These are phyloP conservation scores for Eristalis intricaria DNA, from an alignment of 2,888 invertebrate species.

Conservation along the genomic window DNA sequence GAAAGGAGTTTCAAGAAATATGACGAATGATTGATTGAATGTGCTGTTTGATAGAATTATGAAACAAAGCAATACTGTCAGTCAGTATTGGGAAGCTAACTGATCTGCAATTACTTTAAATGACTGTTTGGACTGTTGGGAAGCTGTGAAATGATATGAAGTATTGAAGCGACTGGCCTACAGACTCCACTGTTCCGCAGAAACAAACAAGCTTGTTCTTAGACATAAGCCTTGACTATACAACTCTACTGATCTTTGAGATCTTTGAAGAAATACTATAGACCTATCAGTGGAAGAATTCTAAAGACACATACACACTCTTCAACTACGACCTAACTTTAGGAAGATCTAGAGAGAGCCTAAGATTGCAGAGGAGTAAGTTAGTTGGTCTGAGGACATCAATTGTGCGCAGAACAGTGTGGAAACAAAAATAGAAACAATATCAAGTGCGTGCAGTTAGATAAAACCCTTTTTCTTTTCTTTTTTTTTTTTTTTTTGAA, in stretches of 20 bases:
- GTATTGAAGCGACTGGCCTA: not conserved
- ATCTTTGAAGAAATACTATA: not conserved
- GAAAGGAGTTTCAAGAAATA: not conserved
- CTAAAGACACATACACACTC: constrained; percentile 22
- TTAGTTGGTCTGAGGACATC: not conserved
- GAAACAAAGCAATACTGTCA: too few relatives aligned
- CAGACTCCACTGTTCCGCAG: not conserved
- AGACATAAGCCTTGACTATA: not conserved
- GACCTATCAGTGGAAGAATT: not conserved
- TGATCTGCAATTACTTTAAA: not conserved
- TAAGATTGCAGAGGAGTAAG: constrained; percentile 34
- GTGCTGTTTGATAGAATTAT: not conserved
- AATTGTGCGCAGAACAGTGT: constrained; percentile 10
- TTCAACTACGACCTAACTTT: not conserved
- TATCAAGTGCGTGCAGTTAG: not conserved
- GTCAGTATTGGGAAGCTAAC: too few relatives aligned
- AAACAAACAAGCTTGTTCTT: not conserved
- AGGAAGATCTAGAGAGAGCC: constrained; percentile 14
- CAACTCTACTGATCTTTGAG: not conserved
- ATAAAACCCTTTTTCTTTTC: not conserved
- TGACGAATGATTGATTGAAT: not conserved
- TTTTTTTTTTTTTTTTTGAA: too few relatives aligned
- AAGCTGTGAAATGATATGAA: not conserved
- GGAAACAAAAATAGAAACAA: not conserved
- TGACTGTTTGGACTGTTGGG: not conserved